A percentile compares a stretch with the other conserved stretches of the same genome.
Evolutionary conservation across 2,888 invertebrate genomes (phyloP).

Genomic region (Mylabris sibirica): DNA sequence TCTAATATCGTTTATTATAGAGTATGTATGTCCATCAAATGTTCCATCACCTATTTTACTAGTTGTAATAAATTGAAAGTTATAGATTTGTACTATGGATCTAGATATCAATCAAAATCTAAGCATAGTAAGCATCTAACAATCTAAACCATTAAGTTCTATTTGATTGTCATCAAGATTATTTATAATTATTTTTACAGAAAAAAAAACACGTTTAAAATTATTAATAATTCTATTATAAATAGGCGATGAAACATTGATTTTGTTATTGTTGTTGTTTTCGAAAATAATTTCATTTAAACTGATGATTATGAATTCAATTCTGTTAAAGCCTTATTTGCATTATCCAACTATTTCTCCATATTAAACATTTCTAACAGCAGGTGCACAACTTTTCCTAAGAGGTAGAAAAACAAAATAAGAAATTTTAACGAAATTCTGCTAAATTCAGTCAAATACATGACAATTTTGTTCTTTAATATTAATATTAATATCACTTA

Average conservation of each 20-base stretch:
- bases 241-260: slow-evolving; percentile 29
- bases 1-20: no score
- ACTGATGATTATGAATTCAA: slow-evolving; percentile 23
- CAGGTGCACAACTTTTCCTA: slow-evolving; percentile 52
- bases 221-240: not conserved
- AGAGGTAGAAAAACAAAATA: not conserved
- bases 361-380: slow-evolving; percentile 50
- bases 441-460: slow-evolving; percentile 57
- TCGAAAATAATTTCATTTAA: not conserved
- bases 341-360: slow-evolving; percentile 48
- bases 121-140: not conserved
- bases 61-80: no score
- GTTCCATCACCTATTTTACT: slow-evolving; percentile 36
- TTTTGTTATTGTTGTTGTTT: slow-evolving; percentile 26
- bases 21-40: not conserved
- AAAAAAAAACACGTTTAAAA: slow-evolving; percentile 9
- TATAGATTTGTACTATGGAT: slow-evolving; percentile 24
- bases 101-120: slow-evolving; percentile 4
- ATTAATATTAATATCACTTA: slow-evolving; percentile 58
- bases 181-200: slow-evolving; percentile 17
- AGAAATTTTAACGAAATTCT: slow-evolving; percentile 37
- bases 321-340: slow-evolving; percentile 38
- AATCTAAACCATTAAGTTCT: slow-evolving; percentile 9
- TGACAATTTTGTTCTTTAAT: slow-evolving; percentile 48
- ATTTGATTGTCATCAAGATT: slow-evolving; percentile 37